A percentile compares a stretch with the other conserved stretches of the same genome.
These are phyloP conservation scores for Deilephila porcellus DNA, from an alignment of 2,888 invertebrate genomes.

Conservation along the genomic window DNA sequence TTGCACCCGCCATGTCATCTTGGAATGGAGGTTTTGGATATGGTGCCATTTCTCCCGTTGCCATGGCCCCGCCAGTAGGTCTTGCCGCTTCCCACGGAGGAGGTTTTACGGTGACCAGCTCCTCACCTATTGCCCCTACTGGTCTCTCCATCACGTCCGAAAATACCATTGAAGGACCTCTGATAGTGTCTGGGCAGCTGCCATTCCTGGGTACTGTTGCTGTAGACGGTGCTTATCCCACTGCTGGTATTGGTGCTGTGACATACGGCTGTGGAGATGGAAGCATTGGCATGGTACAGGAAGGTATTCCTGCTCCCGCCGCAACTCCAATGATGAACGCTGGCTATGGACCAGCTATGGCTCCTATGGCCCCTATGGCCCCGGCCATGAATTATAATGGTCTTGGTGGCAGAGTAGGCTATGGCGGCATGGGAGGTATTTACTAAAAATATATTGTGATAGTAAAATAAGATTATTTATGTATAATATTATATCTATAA, in stretches of 20 bases:
- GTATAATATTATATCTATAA: background rate
- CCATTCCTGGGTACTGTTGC: slow-evolving; percentile 37
- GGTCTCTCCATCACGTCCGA: slow-evolving; percentile 29
- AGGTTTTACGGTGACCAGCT: slow-evolving; percentile 30
- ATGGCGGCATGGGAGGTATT: background rate
- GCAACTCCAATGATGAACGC: slow-evolving; percentile 11
- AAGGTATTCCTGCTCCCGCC: slow-evolving; percentile 16
- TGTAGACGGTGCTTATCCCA: slow-evolving; percentile 34
- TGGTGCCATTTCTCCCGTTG: slow-evolving; percentile 19
- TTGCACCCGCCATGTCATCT: background rate
- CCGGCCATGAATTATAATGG: slow-evolving; percentile 8
- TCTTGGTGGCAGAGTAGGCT: slow-evolving; percentile 18
- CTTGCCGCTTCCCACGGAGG: slow-evolving; percentile 29
- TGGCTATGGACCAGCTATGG: slow-evolving; percentile 16
- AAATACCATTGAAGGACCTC: slow-evolving; percentile 37
- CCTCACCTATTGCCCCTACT: slow-evolving; percentile 30
- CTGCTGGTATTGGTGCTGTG: slow-evolving; percentile 36
- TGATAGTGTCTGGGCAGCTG: slow-evolving; percentile 38
- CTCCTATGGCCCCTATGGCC: background rate
- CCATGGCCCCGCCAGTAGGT: slow-evolving; percentile 28
- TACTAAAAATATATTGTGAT: slow-evolving; percentile 4
- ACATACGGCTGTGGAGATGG: slow-evolving; percentile 39
- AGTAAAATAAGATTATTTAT: background rate
- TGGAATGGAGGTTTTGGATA: background rate
- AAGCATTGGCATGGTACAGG: slow-evolving; percentile 28